Evolutionary conservation across 2,888 invertebrate species (phyloP), one percentile per base, ranked within the genome.

Genomic region (Trilocha varians): DNA sequence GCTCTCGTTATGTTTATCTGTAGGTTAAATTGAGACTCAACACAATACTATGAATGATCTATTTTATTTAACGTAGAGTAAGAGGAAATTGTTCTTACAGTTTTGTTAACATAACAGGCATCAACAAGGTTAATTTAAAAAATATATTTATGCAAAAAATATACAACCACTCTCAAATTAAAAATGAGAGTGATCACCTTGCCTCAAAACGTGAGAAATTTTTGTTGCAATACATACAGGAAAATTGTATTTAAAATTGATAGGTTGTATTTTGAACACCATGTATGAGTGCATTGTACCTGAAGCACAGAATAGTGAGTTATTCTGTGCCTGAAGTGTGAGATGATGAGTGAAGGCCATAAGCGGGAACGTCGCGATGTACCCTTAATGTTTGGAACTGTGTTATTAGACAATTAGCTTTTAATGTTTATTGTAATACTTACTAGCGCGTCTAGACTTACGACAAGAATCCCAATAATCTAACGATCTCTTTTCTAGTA

Each of bases 401-500:
- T 79, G 79, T 78, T 82, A 82, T 75, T 80, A 80, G 77, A 67
- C 56, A 59, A 70, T 69, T 78, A 76, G 70, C 62, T 66, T 61
- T 50, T 54, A 55, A 50, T 53, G 47, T 62, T 57, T 53, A 57
- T 53, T 43, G 33, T 33, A 25, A 37, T 18, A 37, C 37, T 34
- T 13, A n/a, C n/a, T 3, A 11, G 25, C 25, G 25, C 25, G 11
- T 25, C 25, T 11, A 25, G 25, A 11, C 52, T 71, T 64, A 65
- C 57, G 62, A 55, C 59, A 64, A 62, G 52, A 52, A 62, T 34
- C 11, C 11, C 11, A 3, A 11, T 5, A 6, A 25, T 11, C 8
- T 25, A 1, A 25, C 25, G 25, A 2, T 6, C 1, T 9, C 25
- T 6, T n/a, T n/a, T n/a, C n/a, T n/a, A n/a, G n/a, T n/a, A n/a